A percentile compares a stretch with the other conserved stretches of the same genome.
These are phyloP conservation scores for Gnathonemus longibarbis DNA, from an alignment of 2,113 vertebrate genomes.

Conservation along the genomic window DNA sequence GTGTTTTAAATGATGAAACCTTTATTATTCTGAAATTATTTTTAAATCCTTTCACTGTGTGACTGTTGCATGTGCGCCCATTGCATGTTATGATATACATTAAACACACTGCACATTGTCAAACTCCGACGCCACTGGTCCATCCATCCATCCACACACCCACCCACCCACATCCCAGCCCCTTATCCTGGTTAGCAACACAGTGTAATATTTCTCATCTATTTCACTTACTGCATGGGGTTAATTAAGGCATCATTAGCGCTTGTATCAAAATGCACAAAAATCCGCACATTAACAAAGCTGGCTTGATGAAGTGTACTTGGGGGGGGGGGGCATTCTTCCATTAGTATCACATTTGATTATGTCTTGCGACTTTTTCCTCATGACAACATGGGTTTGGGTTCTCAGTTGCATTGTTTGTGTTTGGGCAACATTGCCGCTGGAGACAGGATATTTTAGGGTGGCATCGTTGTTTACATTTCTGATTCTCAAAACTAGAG, in stretches of 20 bases:
- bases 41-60: neutral
- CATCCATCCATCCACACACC: neutral
- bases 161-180: neutral
- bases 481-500: neutral
- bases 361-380: neutral
- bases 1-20: neutral
- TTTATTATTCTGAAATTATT: neutral
- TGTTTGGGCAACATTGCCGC: neutral
- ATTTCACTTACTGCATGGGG: neutral
- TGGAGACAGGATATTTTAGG: neutral
- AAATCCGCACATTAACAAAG: neutral
- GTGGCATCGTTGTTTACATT: neutral
- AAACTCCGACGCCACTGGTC: neutral
- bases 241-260: neutral
- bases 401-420: neutral
- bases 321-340: neutral
- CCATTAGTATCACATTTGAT: neutral
- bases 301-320: neutral
- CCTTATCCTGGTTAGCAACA: neutral
- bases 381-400: neutral
- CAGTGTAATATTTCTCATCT: neutral
- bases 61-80: neutral
- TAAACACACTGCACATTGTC: neutral
- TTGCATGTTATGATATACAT: neutral
- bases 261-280: neutral